Conservation (phyloP, 2,888 invertebrate genomes). For the Folsomia candida region DNA sequence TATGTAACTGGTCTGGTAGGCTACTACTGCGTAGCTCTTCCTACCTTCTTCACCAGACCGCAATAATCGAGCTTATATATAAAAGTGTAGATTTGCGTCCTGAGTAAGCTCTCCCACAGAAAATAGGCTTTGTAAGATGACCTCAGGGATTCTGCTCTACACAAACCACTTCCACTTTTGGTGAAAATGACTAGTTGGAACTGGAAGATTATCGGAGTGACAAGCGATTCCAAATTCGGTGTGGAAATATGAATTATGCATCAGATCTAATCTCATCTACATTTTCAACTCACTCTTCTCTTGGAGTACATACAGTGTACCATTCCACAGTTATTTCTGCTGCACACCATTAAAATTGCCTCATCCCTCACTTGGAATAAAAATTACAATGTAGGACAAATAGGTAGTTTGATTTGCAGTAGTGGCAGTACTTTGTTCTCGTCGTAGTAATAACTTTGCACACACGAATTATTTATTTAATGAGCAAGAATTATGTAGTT, state of each 20-base stretch:
- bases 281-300: background rate
- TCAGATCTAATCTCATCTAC: slow-evolving; percentile 9
- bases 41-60: background rate
- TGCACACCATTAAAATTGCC: background rate
- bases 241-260: slow-evolving; percentile 9
- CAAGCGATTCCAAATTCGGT: background rate
- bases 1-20: background rate
- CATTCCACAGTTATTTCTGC: too few relatives aligned
- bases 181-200: background rate
- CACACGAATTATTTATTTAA: too few relatives aligned
- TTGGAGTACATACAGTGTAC: too few relatives aligned
- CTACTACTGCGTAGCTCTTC: background rate
- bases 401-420: too few relatives aligned
- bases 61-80: background rate
- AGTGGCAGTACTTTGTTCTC: too few relatives aligned
- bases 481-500: too few relatives aligned
- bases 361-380: background rate
- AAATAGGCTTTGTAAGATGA: background rate
- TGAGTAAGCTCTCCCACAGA: too few relatives aligned
- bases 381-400: too few relatives aligned
- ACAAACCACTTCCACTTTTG: background rate
- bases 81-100: background rate
- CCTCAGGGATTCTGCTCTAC: background rate
- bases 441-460: too few relatives aligned
- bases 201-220: background rate